Base-by-base conservation (phyloP, 2,888 invertebrate species). In the Harpalus rubripes region DNA sequence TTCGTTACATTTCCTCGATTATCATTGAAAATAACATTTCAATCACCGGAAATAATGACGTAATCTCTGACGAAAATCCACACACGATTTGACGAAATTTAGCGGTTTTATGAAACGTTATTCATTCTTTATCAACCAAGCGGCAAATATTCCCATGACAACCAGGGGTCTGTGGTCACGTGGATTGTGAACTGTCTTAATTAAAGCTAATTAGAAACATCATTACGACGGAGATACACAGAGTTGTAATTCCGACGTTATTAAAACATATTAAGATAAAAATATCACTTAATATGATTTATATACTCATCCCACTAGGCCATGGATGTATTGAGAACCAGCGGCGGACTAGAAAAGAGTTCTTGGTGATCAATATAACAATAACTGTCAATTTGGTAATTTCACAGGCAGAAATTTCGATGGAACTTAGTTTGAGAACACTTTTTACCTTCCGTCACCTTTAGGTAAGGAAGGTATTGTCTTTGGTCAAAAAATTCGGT, bases 231-330 rank as follows among this genome's bases (percentile, higher is more conserved):
- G 80, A 80, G 39, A 61, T 61, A 80, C 80, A 61, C 63, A 18
- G 59, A 80, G 39, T 80, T 80, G 39, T 61, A 59, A 80, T 80
- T 80, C 80, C 80, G 39, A 44, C 56, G 81, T 68, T 81, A 81
- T 81, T 81, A 81, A 81, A 81, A 81, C 72, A 72, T 59, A 81
- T 81, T 81, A 81, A 81, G 81, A 81, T 81, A 81, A 72, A 81
- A 81, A 80, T 80, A 80, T 61, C 61, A 80, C 39, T 80, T 80
- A 78, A 78, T 78, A 78, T 78, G 78, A 78, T 78, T 78, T 78
- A 78, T 78, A 78, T 78, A 32, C 58, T 58, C 72, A 18, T 41
- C 72, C 72, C 52, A 74, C 72, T 74, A 15, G 26, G 32, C 32
- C 32, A 32, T 32, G 32, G 32, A 32, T 32, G 59, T 5, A 7